Evolutionary conservation across 1,140 invertebrate genomes (phyloP), one percentile per base, ranked within the genome.

Genomic region (Drosophila erecta): DNA sequence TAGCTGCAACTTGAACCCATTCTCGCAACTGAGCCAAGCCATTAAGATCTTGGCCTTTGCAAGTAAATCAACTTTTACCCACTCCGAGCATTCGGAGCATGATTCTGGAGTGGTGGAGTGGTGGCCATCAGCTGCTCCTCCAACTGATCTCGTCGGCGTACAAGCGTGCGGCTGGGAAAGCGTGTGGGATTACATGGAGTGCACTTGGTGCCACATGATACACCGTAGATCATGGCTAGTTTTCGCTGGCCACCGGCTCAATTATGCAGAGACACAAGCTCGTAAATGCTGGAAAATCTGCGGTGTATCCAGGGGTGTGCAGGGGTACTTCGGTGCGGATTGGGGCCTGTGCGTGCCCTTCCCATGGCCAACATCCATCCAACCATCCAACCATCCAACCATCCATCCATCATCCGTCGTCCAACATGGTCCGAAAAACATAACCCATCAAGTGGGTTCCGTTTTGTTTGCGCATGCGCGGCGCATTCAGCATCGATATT

Each of bases 391-490:
- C 71, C 17, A 17, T 17, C 17, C 17, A 17, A 1, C 17, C 17
- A 17, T 17, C 20, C 59, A 75, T 75, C 51, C 71, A 75, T 56
- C 71, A 73, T 56, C 56, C 54, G 24, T 24, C 50, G 49, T 22
- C 47, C 58, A 37, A 27, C 27, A 12, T 49, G 27, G 37, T 43
- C 70, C 50, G 27, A 30, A 8, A 30, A 46, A 15, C 51, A 80
- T 76, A 61, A 43, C 57, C 70, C 80, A 79, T 78, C 81, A 85
- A 66, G 55, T 58, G 66, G 75, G 71, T 74, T 75, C 59, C 55
- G 58, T 77, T 81, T 87, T 86, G 83, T 79, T 86, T 86, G 79
- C 78, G 74, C 81, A 86, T 86, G 83, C 83, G 83, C 75, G n/a
- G 51, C 81, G 55, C 81, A 87, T 75, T 81, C 78, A 55, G 64